Base-by-base conservation (phyloP, 2,888 invertebrate genomes). In the Phyllotreta striolata region DNA sequence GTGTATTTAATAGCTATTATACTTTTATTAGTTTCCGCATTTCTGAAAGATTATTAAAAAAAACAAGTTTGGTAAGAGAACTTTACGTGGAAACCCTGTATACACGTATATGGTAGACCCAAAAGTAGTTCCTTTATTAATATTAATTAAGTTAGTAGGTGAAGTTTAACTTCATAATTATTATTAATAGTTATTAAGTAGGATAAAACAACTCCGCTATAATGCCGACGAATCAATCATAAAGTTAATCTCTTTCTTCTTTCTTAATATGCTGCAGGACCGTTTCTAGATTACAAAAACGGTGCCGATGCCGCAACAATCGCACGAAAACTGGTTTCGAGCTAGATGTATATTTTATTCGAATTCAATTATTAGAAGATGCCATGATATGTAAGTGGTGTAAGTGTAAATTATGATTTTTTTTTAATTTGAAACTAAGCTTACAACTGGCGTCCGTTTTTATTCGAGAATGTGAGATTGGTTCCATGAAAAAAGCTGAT, bases 221-320 rank as follows among this genome's bases (percentile, higher is more conserved):
- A 56, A 44, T 13, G 56, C 56, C 56, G 56, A 56, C 56, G 46
- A 56, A 56, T 56, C 56, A 56, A 56, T 56, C 56, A 56, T 55
- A 55, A 55, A 24, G 39, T 55, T 55, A 55, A 40, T 41, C 12
- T 43, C 41, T 55, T 41, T 55, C 41, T 55, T 49, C 47, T 47
- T 49, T 49, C 49, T 49, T 35, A 35, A 35, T 49, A 49, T 6
- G 35, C 49, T 35, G n/a, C 49, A 49, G 49, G 35, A 9, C 49
- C 49, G 49, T 35, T 49, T 49, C 44, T 14, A 47, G 14, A 47
- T 24, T 24, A 24, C 24, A 24, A 24, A 24, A 24, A 24, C 24
- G 24, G 24, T 24, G 34, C 14, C 47, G 13, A 14, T 47, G 13
- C 47, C 24, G 6, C 47, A 14, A 44, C 7, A 44, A 34, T 47